Conservation (phyloP, 2,113 vertebrate genomes). For the pig (Sus scrofa) region DNA sequence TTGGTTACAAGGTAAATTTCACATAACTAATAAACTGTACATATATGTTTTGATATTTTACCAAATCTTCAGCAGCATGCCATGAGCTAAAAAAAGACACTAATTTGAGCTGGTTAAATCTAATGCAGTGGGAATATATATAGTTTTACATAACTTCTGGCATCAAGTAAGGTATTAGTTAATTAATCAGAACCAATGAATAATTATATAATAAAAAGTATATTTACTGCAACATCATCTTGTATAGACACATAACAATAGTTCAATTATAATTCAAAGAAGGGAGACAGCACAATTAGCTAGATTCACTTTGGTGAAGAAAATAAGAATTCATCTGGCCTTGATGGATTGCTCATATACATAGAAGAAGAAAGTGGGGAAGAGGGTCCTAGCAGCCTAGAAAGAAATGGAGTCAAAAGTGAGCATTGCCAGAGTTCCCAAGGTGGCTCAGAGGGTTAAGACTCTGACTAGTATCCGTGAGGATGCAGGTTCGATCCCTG, state of each 20-base stretch:
- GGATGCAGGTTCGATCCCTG: no score
- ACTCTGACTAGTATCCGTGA: no score
- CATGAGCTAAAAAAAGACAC: neutral
- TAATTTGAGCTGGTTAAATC: slow-evolving; percentile 30
- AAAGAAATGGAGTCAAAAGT: neutral
- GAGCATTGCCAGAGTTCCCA: neutral
- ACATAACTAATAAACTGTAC: neutral
- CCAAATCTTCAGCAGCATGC: neutral
- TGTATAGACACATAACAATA: neutral
- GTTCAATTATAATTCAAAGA: neutral
- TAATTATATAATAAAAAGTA: neutral
- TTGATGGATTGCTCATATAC: neutral
- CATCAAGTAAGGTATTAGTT: neutral
- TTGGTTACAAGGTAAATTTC: neutral
- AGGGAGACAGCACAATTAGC: neutral
- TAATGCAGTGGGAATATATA: neutral
- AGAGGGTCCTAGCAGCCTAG: neutral
- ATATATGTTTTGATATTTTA: neutral
- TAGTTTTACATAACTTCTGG: neutral
- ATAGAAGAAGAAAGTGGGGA: neutral
- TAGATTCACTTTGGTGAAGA: neutral
- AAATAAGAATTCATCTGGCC: neutral
- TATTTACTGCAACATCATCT: neutral
- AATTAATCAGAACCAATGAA: neutral
- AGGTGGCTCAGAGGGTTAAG: no score